phyloP scores from a whole-genome alignment of 2,888 invertebrate species.

The Amiota mariae region DNA sequence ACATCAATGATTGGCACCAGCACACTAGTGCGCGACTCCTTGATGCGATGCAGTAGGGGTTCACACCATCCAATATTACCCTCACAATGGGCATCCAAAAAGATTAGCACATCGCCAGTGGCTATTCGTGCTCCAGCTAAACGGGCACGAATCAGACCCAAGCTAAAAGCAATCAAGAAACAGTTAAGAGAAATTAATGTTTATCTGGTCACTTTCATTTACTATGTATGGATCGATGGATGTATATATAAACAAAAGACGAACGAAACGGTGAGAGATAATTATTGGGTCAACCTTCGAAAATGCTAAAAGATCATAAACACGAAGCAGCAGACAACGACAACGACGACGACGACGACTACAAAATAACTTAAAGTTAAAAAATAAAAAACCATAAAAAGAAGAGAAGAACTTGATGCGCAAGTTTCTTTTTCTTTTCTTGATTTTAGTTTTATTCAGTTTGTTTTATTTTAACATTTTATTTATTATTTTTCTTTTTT shows the following conservation, averaged over 20 bases:
- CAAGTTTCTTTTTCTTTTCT: slow-evolving; percentile 57
- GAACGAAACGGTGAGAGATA: slow-evolving; percentile 38
- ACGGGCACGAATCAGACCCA: slow-evolving; percentile 92
- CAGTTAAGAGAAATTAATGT: slow-evolving; percentile 40
- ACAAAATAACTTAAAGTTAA: slow-evolving; percentile 31
- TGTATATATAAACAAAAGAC: slow-evolving; percentile 33
- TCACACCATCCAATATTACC: slow-evolving; percentile 87
- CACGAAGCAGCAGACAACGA: too few species aligned
- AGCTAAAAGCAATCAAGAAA: slow-evolving; percentile 71
- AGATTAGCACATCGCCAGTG: slow-evolving; percentile 85
- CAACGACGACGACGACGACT: too few species aligned
- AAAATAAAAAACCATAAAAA: slow-evolving; percentile 49
- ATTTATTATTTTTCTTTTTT: slow-evolving; percentile 33
- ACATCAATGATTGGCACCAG: slow-evolving; percentile 96
- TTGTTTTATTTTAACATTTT: slow-evolving; percentile 36
- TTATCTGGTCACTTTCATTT: slow-evolving; percentile 52
- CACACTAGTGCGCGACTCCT: slow-evolving; percentile 85
- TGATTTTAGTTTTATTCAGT: slow-evolving; percentile 32
- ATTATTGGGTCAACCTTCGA: slow-evolving; percentile 59
- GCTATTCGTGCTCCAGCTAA: slow-evolving; percentile 90
- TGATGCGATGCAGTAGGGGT: slow-evolving; percentile 89
- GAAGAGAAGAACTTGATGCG: slow-evolving; percentile 60
- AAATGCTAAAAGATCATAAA: slow-evolving; percentile 33
- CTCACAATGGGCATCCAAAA: slow-evolving; percentile 95
- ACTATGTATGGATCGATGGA: slow-evolving; percentile 33